Evolutionary conservation across 2,113 vertebrate genomes (phyloP).

Genomic region (Austrofundulus limnaeus): DNA sequence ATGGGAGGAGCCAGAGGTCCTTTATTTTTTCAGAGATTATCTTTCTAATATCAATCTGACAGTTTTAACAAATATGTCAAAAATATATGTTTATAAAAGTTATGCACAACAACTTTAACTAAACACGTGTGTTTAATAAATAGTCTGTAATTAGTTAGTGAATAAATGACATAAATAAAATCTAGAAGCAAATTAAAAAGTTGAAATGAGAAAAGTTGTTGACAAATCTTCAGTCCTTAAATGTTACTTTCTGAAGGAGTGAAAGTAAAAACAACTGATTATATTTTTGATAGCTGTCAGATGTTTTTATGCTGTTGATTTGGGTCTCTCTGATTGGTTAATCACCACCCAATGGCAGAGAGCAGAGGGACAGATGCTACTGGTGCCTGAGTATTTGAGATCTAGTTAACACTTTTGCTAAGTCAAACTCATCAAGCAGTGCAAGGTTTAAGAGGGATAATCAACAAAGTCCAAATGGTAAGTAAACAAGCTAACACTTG

Average conservation of each 20-base stretch:
- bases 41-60: too few relatives aligned
- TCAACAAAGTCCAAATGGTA: slow-evolving; percentile 61
- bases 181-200: background rate
- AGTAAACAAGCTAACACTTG: slow-evolving; percentile 67
- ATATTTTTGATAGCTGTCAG: background rate
- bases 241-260: background rate
- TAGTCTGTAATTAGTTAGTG: too few relatives aligned
- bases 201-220: background rate
- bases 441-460: slow-evolving; percentile 55
- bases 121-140: too few relatives aligned
- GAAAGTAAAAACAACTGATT: background rate
- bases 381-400: slow-evolving; percentile 15
- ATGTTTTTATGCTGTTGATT: slow-evolving; percentile 18
- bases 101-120: too few relatives aligned
- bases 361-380: background rate
- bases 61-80: too few relatives aligned
- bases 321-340: slow-evolving; percentile 7
- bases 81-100: too few relatives aligned
- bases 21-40: too few relatives aligned
- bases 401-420: slow-evolving; percentile 52
- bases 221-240: background rate
- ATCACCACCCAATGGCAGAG: background rate
- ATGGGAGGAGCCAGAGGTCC: too few relatives aligned
- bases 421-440: slow-evolving; percentile 64
- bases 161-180: background rate